These are phyloP conservation scores for Torymus aiolomorphi DNA, from an alignment of 2,888 invertebrate species.

Conservation along the genomic window DNA sequence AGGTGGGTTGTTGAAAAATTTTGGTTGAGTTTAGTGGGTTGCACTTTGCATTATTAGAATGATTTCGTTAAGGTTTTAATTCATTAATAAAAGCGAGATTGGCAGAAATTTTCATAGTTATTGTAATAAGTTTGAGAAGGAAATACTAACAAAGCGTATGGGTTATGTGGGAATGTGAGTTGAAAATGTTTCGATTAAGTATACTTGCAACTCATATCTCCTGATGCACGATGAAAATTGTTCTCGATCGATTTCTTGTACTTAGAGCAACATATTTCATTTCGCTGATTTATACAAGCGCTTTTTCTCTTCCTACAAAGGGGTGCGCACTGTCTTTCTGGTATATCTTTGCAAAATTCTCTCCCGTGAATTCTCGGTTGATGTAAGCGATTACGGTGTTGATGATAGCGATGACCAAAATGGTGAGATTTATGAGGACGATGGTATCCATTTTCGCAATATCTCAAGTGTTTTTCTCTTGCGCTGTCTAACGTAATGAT, in stretches of 20 bases:
- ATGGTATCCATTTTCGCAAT: not conserved
- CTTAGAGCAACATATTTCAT: not conserved
- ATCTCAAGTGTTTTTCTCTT: not conserved
- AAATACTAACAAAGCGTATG: not conserved
- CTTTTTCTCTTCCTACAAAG: not conserved
- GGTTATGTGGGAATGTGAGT: not conserved
- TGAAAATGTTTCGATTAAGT: not conserved
- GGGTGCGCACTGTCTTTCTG: not conserved
- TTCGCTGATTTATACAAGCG: not conserved
- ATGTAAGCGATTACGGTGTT: not conserved
- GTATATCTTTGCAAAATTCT: not conserved
- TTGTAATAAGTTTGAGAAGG: too few relatives aligned
- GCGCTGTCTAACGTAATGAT: slow-evolving; percentile 25
- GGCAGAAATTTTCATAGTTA: too few relatives aligned
- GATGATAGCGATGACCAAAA: not conserved
- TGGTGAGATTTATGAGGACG: not conserved
- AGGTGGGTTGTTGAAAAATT: too few relatives aligned
- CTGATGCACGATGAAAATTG: not conserved
- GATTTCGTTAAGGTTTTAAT: too few relatives aligned
- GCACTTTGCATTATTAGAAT: too few relatives aligned
- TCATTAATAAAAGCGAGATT: too few relatives aligned
- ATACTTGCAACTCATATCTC: slow-evolving; percentile 16
- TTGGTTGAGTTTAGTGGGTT: too few relatives aligned
- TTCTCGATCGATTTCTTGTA: not conserved
- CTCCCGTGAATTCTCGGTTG: not conserved